A percentile compares a stretch with the other conserved stretches of the same genome.
Evolutionary conservation across 2,888 invertebrate genomes (phyloP).

Genomic region (Lomographa bimaculata): DNA sequence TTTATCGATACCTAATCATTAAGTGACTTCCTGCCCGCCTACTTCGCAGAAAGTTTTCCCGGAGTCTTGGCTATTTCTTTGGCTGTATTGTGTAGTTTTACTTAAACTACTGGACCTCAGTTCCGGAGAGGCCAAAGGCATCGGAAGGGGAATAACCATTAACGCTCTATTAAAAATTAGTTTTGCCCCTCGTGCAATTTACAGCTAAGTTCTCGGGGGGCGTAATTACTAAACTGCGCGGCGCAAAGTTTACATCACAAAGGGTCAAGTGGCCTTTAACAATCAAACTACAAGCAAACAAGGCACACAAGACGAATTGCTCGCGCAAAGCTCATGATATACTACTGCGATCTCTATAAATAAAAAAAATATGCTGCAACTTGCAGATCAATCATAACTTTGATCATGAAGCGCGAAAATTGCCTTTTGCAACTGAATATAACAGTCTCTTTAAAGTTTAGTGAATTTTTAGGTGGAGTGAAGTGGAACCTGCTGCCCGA

Average conservation of each 20-base stretch:
- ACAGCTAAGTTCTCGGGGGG: constrained; percentile 57
- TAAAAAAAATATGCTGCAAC: too few species aligned
- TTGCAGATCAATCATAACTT: too few species aligned
- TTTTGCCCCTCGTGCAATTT: constrained; percentile 58
- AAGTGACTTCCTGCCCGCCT: constrained; percentile 25
- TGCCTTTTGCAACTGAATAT: too few species aligned
- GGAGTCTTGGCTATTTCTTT: constrained; percentile 23
- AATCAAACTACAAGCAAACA: constrained; percentile 53
- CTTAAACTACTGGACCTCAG: constrained; percentile 15
- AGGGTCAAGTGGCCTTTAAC: constrained; percentile 54
- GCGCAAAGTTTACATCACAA: constrained; percentile 52
- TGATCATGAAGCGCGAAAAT: too few species aligned
- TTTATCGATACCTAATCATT: constrained; percentile 36
- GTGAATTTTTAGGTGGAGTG: too few species aligned
- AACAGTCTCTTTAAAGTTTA: too few species aligned
- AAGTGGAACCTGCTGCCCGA: too few species aligned
- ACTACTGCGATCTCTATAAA: too few species aligned
- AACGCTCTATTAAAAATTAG: constrained; percentile 62
- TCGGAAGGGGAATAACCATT: constrained; percentile 49
- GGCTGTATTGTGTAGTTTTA: constrained; percentile 17
- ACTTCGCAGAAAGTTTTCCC: constrained; percentile 21
- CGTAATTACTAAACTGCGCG: constrained; percentile 46
- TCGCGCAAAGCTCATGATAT: constrained; percentile 18
- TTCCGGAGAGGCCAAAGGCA: constrained; percentile 32
- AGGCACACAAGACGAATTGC: constrained; percentile 35